phyloP scores from a whole-genome alignment of 2,113 vertebrate genomes.

The Connochaetes taurinus region DNA sequence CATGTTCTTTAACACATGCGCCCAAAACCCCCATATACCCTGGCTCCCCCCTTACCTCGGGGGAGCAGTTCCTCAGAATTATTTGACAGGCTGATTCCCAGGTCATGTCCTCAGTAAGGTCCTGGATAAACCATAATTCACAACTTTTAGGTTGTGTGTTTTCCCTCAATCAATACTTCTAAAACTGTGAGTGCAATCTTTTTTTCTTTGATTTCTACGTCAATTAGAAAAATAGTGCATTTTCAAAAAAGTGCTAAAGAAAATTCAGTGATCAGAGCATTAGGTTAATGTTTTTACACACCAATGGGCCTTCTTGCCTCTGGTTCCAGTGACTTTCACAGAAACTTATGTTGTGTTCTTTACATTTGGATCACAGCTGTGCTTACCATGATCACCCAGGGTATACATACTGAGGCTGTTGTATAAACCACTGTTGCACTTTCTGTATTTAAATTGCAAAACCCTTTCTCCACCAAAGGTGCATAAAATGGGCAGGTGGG shows the following conservation, averaged over 20 bases:
- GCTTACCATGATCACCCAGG: accelerated
- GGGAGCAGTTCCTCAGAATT: background rate
- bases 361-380: background rate
- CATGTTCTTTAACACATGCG: accelerated
- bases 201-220: background rate
- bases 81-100: background rate
- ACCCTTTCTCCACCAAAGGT: background rate
- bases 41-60: background rate
- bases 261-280: background rate
- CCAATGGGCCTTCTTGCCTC: too few relatives aligned
- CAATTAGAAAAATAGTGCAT: background rate
- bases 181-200: background rate
- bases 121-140: background rate
- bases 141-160: background rate
- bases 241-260: background rate
- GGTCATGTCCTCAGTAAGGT: background rate
- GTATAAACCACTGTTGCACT: background rate
- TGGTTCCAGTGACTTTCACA: background rate
- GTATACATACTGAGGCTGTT: background rate
- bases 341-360: background rate
- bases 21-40: background rate
- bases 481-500: background rate
- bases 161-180: background rate
- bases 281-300: background rate
- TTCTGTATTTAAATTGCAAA: background rate